Base-by-base conservation (phyloP, 2,888 invertebrate genomes). In the Noctua pronuba region DNA sequence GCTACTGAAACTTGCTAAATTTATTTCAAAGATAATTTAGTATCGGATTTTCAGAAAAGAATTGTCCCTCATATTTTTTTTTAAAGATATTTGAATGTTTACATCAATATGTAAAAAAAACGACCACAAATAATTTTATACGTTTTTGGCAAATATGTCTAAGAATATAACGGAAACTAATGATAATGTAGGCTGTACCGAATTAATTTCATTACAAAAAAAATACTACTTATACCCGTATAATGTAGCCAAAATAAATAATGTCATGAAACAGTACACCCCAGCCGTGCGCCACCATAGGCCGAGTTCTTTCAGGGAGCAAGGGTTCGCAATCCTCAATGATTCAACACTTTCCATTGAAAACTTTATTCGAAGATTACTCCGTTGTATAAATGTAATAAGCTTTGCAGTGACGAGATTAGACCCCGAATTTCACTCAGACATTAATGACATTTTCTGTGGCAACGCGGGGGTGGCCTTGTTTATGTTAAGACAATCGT, bases 361-460 rank as follows among this genome's bases (percentile, higher is more conserved):
- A 95, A 96, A 96, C 95, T 96, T 96, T 96, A 96, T 95, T 96
- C 95, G 92, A 95, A 96, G 96, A 96, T 96, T 96, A 95, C 96
- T 95, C 94, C 93, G 94, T 95, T 95, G 95, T 96, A 96, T 96
- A 96, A 96, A 96, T 96, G 96, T 96, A 96, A 96, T 96, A 96
- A 96, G 96, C 96, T 96, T 95, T 95, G 95, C 95, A 94, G 94
- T 94, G 95, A 96, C 95, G 96, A 96, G 96, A 96, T 96, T 96
- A 96, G 95, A 94, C 94, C 95, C 95, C 94, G 95, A 95, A 94
- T 96, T 96, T 96, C 95, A 95, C 96, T 96, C 95, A 94, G 95
- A 94, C 96, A 96, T 96, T 96, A 96, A 96, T 96, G 96, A 96
- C 95, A 96, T 96, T 96, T 96, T 96, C 96, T 95, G 95, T 95